Percentiles rank a stretch among this genome's conserved stretches.
phyloP scores from a whole-genome alignment of 1,140 invertebrate species.

The Macrosteles quadrilineatus region DNA sequence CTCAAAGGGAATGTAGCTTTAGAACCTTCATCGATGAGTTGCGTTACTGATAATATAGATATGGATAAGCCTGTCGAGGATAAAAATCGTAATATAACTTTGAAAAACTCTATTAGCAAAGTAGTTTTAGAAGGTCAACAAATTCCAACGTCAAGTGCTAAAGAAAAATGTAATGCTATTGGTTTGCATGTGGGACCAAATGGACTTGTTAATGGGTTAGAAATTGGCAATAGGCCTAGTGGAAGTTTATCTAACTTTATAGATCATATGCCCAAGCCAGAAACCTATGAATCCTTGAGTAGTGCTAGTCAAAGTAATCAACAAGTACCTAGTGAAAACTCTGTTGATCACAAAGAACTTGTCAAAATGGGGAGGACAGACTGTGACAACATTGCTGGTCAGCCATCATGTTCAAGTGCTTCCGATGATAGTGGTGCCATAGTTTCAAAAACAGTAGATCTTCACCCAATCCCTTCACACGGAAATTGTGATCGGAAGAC shows the following conservation, averaged over 20 bases:
- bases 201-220: slow-evolving; percentile 32
- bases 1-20: slow-evolving; percentile 29
- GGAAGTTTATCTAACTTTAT: slow-evolving; percentile 29
- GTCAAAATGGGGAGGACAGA: background rate
- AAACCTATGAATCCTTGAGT: slow-evolving; percentile 4
- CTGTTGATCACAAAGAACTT: slow-evolving; percentile 4
- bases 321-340: slow-evolving; percentile 19
- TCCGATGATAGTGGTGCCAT: background rate
- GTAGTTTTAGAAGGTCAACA: slow-evolving; percentile 21
- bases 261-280: slow-evolving; percentile 26
- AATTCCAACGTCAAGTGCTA: slow-evolving; percentile 16
- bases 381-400: slow-evolving; percentile 1
- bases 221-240: slow-evolving; percentile 14
- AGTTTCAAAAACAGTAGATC: background rate
- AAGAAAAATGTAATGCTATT: slow-evolving; percentile 19
- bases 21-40: slow-evolving; percentile 19
- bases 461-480: background rate
- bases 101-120: slow-evolving; percentile 18
- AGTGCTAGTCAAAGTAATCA: slow-evolving; percentile 37
- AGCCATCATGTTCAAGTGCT: background rate
- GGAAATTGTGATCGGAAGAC: background rate
- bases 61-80: slow-evolving; percentile 29
- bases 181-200: slow-evolving; percentile 31
- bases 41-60: slow-evolving; percentile 30
- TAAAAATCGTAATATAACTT: slow-evolving; percentile 33